Evolutionary conservation across 2,888 invertebrate genomes (phyloP).

Genomic region (Hirtodrosophila trivittata): DNA sequence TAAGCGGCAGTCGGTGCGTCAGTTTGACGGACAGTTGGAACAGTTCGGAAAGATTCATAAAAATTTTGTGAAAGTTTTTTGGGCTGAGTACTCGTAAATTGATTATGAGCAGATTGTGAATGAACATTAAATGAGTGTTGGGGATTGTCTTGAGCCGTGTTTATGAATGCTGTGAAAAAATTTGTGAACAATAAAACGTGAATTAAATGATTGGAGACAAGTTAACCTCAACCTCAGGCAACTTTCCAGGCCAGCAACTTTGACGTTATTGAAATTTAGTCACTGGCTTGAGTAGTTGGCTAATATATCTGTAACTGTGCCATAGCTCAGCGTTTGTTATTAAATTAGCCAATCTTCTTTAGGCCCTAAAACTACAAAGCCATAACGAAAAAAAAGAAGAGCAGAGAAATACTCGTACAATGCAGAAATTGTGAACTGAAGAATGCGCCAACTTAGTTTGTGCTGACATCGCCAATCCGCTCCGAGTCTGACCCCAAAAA

Average conservation of each 20-base stretch:
- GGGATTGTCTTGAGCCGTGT: conserved; percentile 21
- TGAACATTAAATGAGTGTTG: conserved; percentile 37
- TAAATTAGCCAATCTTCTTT: conserved; percentile 65
- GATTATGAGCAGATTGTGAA: conserved; percentile 70
- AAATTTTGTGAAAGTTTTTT: conserved; percentile 66
- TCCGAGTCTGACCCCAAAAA: conserved; percentile 71
- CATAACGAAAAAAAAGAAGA: conserved; percentile 52
- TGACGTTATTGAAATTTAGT: too few species aligned
- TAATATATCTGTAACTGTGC: conserved; percentile 41
- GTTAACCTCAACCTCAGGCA: not conserved
- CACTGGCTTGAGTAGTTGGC: too few species aligned
- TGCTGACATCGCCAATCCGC: conserved; percentile 55
- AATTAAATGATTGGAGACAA: conserved; percentile 13
- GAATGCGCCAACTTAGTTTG: conserved; percentile 58
- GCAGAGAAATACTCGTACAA: conserved; percentile 11
- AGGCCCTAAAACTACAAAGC: conserved; percentile 36
- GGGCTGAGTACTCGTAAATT: conserved; percentile 64
- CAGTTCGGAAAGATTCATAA: conserved; percentile 38
- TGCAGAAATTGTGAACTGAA: conserved; percentile 51
- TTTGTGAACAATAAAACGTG: conserved; percentile 40
- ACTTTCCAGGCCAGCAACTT: conserved; percentile 10
- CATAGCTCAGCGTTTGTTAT: conserved; percentile 40
- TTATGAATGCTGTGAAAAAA: conserved; percentile 26
- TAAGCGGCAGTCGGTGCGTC: conserved; percentile 54
- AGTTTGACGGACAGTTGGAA: conserved; percentile 5